A percentile compares a stretch with the other conserved stretches of the same genome.
phyloP scores from a whole-genome alignment of 2,113 vertebrate genomes.

The Merops nubicus region DNA sequence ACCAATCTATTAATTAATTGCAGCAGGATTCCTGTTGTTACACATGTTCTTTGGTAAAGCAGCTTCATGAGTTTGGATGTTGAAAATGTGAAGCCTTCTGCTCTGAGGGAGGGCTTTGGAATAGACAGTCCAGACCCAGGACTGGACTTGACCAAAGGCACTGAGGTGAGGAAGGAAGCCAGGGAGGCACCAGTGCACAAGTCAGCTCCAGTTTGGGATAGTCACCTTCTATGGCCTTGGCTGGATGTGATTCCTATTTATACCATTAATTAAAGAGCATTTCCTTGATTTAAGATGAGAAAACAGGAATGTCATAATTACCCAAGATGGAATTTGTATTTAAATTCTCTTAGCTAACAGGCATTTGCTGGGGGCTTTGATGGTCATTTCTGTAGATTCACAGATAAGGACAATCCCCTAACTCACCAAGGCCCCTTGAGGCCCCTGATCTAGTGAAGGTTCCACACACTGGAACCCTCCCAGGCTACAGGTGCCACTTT shows the following conservation, averaged over 20 bases:
- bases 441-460: background rate
- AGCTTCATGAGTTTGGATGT: rapidly evolving
- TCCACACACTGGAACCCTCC: background rate
- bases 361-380: background rate
- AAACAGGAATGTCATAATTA: background rate
- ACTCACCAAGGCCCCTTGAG: background rate
- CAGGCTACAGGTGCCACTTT: rapidly evolving
- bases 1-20: rapidly evolving
- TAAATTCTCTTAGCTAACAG: background rate
- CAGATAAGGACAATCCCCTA: rapidly evolving
- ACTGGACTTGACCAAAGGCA: background rate
- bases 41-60: rapidly evolving
- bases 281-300: background rate
- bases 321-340: background rate
- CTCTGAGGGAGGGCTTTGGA: background rate
- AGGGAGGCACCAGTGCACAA: background rate
- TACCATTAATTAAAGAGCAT: background rate
- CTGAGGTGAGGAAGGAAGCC: rapidly evolving
- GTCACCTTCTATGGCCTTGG: rapidly evolving
- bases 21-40: no score
- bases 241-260: no score
- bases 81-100: background rate
- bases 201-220: background rate
- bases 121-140: background rate
- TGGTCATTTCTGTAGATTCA: no score